Base-by-base conservation (phyloP, 2,113 vertebrate species). In the Myrmophylax atrothorax region DNA sequence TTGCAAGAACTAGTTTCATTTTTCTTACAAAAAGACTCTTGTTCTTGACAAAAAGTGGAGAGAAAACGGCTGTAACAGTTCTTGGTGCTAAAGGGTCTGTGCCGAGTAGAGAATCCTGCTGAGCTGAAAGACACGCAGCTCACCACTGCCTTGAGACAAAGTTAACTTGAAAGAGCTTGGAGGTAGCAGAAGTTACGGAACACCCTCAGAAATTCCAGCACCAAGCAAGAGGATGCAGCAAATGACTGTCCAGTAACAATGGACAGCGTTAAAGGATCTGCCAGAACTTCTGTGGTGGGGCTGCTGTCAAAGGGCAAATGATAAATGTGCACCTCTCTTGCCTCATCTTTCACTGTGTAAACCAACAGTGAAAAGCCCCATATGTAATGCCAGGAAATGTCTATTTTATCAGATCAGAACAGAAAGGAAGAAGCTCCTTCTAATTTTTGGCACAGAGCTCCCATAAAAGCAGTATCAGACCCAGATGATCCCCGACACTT, bases 201-300 rank as follows among this genome's bases (percentile, higher is more conserved):
- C 29, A 50, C 38, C 62, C 59, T 49, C 70, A 79, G 29, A 31
- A 35, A 35, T 15, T 28, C 28, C 24, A 50, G 25, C 3, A 53
- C 7, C 24, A 82, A 82, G 79, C 31, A 62, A 22, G 16, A 47
- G 11, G 55, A 83, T 25, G 62, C 88, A 53, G 24, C 13, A 70
- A 37, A 72, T 42, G 3, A 20, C 11, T 35, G 35, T 16, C 35
- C 46, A 53, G 47, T 1, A 55, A 67, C 5, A 1, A 1, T 1
- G 5, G 49, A 46, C 25, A 72, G 62, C 1, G 14, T 14, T 58
- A 33, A 59, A 46, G 74, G 23, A 63, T 14, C 31, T 94, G 52
- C 22, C 89, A 83, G 52, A 67, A 68, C 17, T 59, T 46, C 40
- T 25, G 4, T 38, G 52, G n/a, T 44, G 49, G 5, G 47, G 56